These are phyloP conservation scores for Brienomyrus brachyistius DNA, from an alignment of 2,113 vertebrate species.

Conservation along the genomic window DNA sequence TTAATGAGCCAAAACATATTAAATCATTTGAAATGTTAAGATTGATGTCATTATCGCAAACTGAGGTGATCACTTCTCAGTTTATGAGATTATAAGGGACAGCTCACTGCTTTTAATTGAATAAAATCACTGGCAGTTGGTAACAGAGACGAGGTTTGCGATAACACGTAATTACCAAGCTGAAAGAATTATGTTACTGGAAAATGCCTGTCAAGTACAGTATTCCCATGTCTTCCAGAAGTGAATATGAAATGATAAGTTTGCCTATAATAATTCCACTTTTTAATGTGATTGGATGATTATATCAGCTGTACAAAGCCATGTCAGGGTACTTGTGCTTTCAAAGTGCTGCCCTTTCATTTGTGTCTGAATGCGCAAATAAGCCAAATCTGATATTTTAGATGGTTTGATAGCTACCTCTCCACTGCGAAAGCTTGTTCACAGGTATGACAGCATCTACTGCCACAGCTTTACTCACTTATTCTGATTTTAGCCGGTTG, in stretches of 20 bases:
- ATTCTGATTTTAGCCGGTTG: constrained; percentile 1
- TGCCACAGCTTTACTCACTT: not conserved
- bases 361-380: not conserved
- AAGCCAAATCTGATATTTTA: not conserved
- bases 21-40: constrained; percentile 1
- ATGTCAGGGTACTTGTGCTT: not conserved
- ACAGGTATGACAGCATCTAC: not conserved
- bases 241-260: not conserved
- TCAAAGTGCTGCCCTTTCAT: not conserved
- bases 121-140: not conserved
- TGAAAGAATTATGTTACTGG: not conserved
- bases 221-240: not conserved
- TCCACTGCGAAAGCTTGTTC: not conserved
- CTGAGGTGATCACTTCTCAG: not conserved
- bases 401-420: not conserved
- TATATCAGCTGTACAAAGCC: not conserved
- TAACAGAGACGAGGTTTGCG: constrained; percentile 7
- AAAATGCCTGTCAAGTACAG: not conserved
- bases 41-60: constrained; percentile 6
- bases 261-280: not conserved
- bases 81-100: constrained; percentile 1
- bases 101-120: constrained; percentile 6
- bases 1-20: not conserved
- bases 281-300: not conserved
- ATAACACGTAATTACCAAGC: not conserved